Conservation (phyloP, 2,888 invertebrate species). For the Eulithis prunata region DNA sequence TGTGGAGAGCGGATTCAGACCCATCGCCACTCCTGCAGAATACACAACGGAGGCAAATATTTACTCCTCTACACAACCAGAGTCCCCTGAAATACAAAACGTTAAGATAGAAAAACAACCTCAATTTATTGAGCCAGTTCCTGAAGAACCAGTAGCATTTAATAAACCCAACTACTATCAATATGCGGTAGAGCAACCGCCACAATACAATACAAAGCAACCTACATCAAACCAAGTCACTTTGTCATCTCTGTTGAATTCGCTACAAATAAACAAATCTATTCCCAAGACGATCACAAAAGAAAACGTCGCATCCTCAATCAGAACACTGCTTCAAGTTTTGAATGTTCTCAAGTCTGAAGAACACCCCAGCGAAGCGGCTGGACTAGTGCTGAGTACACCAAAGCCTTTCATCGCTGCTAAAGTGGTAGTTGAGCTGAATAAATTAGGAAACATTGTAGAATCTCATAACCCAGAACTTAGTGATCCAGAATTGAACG, state of each 20-base stretch:
- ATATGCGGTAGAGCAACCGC: conserved; percentile 60
- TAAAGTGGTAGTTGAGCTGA: conserved; percentile 40
- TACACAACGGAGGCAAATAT: conserved; percentile 53
- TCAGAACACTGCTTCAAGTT: conserved; percentile 90
- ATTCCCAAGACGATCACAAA: conserved; percentile 90
- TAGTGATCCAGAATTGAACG: conserved; percentile 58
- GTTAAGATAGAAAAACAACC: conserved; percentile 54
- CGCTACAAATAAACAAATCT: conserved; percentile 89
- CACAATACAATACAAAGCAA: conserved; percentile 47
- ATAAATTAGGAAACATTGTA: conserved; percentile 18
- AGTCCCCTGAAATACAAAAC: conserved; percentile 40
- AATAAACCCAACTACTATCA: conserved; percentile 63
- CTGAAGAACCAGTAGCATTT: conserved; percentile 46
- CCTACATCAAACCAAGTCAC: conserved; percentile 56
- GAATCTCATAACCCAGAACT: conserved; percentile 27
- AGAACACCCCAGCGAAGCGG: conserved; percentile 69
- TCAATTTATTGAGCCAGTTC: conserved; percentile 47
- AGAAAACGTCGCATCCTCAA: conserved; percentile 91
- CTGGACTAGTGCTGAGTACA: conserved; percentile 65
- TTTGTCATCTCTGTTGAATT: conserved; percentile 86
- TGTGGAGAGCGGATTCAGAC: conserved; percentile 72
- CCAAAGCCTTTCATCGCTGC: conserved; percentile 68
- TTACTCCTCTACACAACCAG: conserved; percentile 51
- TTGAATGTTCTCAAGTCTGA: conserved; percentile 86
- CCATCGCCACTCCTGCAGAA: conserved; percentile 56